Evolutionary conservation across 2,888 invertebrate species (phyloP), one percentile per base, ranked within the genome.

Genomic region (Tiphia femorata): DNA sequence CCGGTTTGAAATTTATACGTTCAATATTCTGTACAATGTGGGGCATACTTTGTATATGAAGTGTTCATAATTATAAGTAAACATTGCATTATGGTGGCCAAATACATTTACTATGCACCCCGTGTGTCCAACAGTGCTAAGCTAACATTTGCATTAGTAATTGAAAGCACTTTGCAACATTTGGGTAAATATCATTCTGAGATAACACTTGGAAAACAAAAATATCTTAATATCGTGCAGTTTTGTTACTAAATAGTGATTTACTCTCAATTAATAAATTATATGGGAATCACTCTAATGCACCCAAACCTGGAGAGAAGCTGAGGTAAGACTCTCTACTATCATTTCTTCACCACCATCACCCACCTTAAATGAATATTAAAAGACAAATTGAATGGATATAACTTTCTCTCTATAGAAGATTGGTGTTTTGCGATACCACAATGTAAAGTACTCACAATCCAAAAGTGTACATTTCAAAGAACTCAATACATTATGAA

Each of bases 281-380:
- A 23, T 67, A 64, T 66, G 53, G 68, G 64, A 63, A 69, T 66
- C 68, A 76, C 58, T 71, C 66, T 73, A 68, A 29, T 68, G 55
- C 61, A 64, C 67, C 67, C 76, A 71, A 70, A 77, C 77, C 77
- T 77, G 75, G 68, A 77, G 72, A 61, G 73, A 75, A 65, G 73
- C 76, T 71, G 77, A 72, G 64, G 77, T 76, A 67, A 77, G 74
- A 77, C 63, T 77, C 62, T 75, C 77, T 71, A 77, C 76, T 72
- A 77, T 67, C 63, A 74, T 66, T 56, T 75, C 77, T 70, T 77
- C 77, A 54, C 77, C 75, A 73, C 76, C 76, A 67, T 76, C 72
- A 63, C 76, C 77, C 72, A 77, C 77, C 77, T 77, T 77, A 62
- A 76, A 76, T 58, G 67, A 72, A 73, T 57, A 73, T 50, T 54